Conservation (phyloP, 2,113 vertebrate genomes). For the Acinonyx jubatus region DNA sequence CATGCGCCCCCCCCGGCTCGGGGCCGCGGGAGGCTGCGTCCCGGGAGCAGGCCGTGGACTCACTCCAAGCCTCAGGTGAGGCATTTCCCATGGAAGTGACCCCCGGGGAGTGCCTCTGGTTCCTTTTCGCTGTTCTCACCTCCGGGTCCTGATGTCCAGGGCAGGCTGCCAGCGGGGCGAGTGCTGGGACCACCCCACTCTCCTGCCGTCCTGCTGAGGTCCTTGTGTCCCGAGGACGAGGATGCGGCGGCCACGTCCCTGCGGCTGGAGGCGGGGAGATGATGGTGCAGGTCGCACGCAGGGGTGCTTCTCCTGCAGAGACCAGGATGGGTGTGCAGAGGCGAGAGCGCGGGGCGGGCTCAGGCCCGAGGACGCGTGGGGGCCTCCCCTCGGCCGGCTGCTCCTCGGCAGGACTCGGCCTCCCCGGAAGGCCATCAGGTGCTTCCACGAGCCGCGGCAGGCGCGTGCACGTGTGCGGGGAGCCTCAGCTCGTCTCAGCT, state of each 20-base stretch:
- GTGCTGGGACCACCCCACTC: too few relatives aligned
- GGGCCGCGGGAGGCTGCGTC: neutral
- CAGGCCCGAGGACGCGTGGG: neutral
- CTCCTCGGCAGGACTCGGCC: neutral
- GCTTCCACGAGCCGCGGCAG: fast-evolving
- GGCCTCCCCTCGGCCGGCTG: neutral
- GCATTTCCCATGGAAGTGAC: neutral
- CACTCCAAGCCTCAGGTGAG: neutral
- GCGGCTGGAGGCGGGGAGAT: neutral
- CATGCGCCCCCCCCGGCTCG: neutral
- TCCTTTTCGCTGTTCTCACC: neutral
- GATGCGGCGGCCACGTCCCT: neutral
- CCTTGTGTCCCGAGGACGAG: too few relatives aligned
- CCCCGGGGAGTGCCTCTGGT: neutral
- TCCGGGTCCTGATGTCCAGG: neutral
- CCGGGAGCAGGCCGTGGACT: neutral
- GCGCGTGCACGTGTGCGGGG: neutral
- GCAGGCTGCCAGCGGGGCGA: fast-evolving
- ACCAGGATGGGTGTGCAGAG: neutral
- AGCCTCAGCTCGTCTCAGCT: neutral
- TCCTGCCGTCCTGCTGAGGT: neutral
- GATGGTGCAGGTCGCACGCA: neutral
- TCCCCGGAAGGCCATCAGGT: neutral
- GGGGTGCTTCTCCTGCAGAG: neutral
- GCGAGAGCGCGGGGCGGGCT: neutral